Percentiles rank a stretch among this genome's conserved stretches.
Evolutionary conservation across 2,888 invertebrate genomes (phyloP).

Genomic region (Syritta pipiens): DNA sequence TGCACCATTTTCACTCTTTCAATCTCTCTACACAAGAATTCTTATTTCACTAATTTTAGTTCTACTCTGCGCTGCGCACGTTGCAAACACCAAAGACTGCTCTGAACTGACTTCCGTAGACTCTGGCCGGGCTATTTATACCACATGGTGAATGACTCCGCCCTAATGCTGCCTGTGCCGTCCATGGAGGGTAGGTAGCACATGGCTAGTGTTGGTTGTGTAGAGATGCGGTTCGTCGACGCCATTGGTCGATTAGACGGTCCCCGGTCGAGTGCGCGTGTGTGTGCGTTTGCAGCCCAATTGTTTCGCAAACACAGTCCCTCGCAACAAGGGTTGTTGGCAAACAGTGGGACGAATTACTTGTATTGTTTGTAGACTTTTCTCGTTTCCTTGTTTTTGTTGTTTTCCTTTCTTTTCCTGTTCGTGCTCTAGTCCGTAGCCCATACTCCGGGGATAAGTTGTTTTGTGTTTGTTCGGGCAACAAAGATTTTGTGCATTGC

Average conservation of each 20-base stretch:
- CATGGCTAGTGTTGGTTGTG: constrained; percentile 14
- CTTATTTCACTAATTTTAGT: neutral
- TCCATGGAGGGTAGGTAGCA: constrained; percentile 54
- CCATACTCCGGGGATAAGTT: constrained; percentile 10
- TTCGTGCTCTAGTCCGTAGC: constrained; percentile 14
- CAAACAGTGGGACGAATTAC: constrained; percentile 66
- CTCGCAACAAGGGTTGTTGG: constrained; percentile 66
- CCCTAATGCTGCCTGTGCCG: constrained; percentile 68
- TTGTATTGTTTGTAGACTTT: constrained; percentile 69
- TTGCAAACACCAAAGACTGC: constrained; percentile 70
- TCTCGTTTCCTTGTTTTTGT: constrained; percentile 60
- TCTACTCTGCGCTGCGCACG: no score
- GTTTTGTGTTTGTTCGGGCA: constrained; percentile 60
- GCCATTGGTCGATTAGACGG: constrained; percentile 57
- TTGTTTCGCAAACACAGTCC: constrained; percentile 66
- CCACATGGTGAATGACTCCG: constrained; percentile 71
- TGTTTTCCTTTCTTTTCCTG: constrained; percentile 20
- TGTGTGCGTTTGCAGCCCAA: constrained; percentile 55
- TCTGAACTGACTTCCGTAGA: constrained; percentile 74
- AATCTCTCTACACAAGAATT: constrained; percentile 43
- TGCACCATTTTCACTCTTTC: constrained; percentile 76
- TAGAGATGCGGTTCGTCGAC: constrained; percentile 39
- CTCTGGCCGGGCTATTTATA: constrained; percentile 74
- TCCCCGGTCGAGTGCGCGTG: constrained; percentile 14
- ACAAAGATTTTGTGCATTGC: constrained; percentile 51